A percentile compares a stretch with the other conserved stretches of the same genome.
phyloP scores from a whole-genome alignment of 1,140 invertebrate genomes.

The Philopotamus ludificatus region DNA sequence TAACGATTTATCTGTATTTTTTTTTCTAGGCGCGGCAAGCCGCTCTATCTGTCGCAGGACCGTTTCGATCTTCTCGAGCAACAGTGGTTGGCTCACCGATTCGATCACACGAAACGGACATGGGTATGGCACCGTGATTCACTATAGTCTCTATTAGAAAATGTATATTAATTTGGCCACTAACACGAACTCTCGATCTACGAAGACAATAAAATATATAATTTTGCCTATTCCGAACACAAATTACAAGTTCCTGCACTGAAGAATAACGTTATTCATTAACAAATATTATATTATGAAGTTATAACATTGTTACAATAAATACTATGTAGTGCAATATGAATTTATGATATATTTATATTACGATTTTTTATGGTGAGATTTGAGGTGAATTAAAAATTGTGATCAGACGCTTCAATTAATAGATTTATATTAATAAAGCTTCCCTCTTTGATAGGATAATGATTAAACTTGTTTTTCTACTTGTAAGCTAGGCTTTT shows the following conservation, averaged over 20 bases:
- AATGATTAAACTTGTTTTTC: conserved; percentile 9
- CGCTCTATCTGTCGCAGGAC: conserved; percentile 86
- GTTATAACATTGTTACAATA: too few species aligned
- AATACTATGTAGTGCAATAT: conserved; percentile 22
- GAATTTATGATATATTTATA: neutral
- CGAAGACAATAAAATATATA: too few species aligned
- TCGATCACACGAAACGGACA: conserved; percentile 86
- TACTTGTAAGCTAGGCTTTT: conserved; percentile 16
- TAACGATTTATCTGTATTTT: neutral
- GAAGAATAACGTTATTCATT: too few species aligned
- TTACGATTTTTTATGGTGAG: conserved; percentile 2
- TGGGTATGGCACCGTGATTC: conserved; percentile 89
- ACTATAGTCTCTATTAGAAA: conserved; percentile 57
- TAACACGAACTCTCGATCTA: neutral
- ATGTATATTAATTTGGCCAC: too few species aligned
- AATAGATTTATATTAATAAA: conserved; percentile 26
- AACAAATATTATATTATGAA: too few species aligned
- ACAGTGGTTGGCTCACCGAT: conserved; percentile 94
- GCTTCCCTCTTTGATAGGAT: conserved; percentile 9
- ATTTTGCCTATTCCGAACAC: too few species aligned
- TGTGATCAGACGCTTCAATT: conserved; percentile 28
- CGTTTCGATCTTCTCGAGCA: conserved; percentile 87
- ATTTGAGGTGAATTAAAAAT: conserved; percentile 16
- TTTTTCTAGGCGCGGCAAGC: conserved; percentile 84
- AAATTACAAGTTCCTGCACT: neutral